Conservation (phyloP, 2,888 invertebrate genomes). For the Hydriomena furcata region DNA sequence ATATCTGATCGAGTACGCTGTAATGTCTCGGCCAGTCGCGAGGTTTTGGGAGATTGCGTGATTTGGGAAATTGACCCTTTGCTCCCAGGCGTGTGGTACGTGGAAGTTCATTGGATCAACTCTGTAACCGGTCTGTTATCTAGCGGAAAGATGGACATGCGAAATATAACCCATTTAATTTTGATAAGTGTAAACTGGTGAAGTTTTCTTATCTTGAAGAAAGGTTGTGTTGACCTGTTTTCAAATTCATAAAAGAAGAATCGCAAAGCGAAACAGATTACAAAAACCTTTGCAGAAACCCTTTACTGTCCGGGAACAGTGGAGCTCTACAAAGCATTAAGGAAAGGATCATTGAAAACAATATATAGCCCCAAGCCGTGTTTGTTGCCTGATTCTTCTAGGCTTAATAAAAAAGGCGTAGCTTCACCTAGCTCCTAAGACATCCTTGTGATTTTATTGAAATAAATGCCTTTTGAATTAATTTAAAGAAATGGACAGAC, state of each 20-base stretch:
- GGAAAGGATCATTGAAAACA: too few relatives aligned
- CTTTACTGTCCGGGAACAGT: too few relatives aligned
- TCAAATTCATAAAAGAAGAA: not conserved
- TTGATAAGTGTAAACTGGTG: conserved; percentile 7
- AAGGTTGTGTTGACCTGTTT: conserved; percentile 3
- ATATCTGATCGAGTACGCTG: conserved; percentile 33
- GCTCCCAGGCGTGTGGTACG: conserved; percentile 32
- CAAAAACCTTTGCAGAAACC: too few relatives aligned
- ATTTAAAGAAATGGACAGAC: too few relatives aligned
- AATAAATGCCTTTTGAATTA: too few relatives aligned
- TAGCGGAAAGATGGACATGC: conserved; percentile 19
- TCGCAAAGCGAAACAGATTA: not conserved
- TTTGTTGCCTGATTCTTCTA: too few relatives aligned
- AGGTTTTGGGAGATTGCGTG: conserved; percentile 37
- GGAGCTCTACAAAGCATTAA: too few relatives aligned
- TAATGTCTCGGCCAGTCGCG: conserved; percentile 29
- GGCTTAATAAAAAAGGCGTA: too few relatives aligned
- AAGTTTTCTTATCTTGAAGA: conserved; percentile 4
- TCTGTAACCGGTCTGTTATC: conserved; percentile 23
- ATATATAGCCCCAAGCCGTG: too few relatives aligned
- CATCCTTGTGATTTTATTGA: too few relatives aligned
- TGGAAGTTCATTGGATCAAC: conserved; percentile 29
- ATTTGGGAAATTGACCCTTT: conserved; percentile 44
- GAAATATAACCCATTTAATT: conserved; percentile 18
- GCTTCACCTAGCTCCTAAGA: too few relatives aligned